phyloP scores from a whole-genome alignment of 2,797 vertebrate genomes.

The Acrossocheilus wenchowensis region DNA sequence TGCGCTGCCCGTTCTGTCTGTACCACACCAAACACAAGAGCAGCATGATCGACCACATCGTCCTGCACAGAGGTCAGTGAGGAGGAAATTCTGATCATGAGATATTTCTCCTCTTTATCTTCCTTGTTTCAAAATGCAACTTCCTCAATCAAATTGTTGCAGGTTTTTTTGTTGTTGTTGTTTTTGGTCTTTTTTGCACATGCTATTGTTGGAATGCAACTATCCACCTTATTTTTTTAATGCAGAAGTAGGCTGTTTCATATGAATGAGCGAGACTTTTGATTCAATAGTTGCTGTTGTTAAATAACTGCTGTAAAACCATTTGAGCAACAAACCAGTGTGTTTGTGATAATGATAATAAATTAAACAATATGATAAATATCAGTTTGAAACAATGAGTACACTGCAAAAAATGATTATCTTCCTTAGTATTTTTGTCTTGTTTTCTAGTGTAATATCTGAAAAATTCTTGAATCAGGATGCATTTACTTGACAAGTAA shows the following conservation, averaged over 20 bases:
- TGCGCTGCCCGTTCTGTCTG: slow-evolving; percentile 96
- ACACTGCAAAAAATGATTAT: no score
- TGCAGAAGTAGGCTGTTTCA: neutral
- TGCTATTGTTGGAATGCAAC: neutral
- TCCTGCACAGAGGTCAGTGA: slow-evolving; percentile 91
- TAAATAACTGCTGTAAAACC: neutral
- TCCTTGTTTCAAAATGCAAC: neutral
- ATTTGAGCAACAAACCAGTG: neutral
- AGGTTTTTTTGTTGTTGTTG: neutral
- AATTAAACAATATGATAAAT: no score
- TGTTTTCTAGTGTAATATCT: no score
- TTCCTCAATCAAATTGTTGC: neutral
- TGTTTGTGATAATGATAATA: neutral
- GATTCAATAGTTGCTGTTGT: neutral
- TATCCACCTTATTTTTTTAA: neutral
- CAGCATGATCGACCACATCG: slow-evolving; percentile 98
- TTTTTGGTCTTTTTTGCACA: neutral
- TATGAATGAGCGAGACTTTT: neutral
- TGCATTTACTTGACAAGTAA: no score
- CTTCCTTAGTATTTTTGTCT: no score
- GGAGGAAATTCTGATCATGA: neutral
- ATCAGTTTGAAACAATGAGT: no score
- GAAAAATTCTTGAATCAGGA: no score
- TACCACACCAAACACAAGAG: slow-evolving; percentile 99
- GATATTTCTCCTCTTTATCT: neutral